Evolutionary conservation across 2,797 vertebrate genomes (phyloP), one percentile per base, ranked within the genome.

Genomic region (Acipenser oxyrinchus): DNA sequence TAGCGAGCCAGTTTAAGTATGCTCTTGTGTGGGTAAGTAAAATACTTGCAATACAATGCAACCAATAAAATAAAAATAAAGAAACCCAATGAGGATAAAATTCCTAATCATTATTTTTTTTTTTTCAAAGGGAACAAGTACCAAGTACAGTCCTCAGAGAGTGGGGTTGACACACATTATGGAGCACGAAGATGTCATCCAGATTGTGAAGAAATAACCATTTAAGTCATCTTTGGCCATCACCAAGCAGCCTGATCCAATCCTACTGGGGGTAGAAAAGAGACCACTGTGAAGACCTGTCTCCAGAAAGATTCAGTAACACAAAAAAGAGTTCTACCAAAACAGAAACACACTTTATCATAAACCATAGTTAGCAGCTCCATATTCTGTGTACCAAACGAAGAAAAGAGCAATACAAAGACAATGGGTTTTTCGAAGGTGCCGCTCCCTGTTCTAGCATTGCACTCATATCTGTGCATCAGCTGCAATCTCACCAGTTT

Each of bases 111-210:
- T 48, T 23, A 37, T 51, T 55, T 69, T 51, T 66, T 76, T 51
- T 67, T 6, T 62, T 51, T 70, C 72, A 1, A 80, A 99, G 96
- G 97, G 96, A 70, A 99, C 97, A 72, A 99, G 97, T 82, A 99
- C 97, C 76, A 99, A 99, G 79, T 98, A 98, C 86, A 98, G 95
- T 80, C 96, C 97, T 2, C 96, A 99, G 74, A 89, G 96, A 69
- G 96, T 99, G 50, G 97, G 97, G 12, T 88, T 98, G 53, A 94
- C 91, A 0, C 97, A 99, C 76, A 81, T 94, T 78, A 94, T 99
- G 96, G 97, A 99, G 77, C 97, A 99, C 0, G 96, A 99, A 73
- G 96, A 99, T 0, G 97, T 99, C 83, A 99, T 99, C 85, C 96
- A 99, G 82, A 88, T 99, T 0, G 97, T 99, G 0, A 99, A 98